These are phyloP conservation scores for Plusia festucae DNA, from an alignment of 2,888 invertebrate genomes.

Conservation along the genomic window DNA sequence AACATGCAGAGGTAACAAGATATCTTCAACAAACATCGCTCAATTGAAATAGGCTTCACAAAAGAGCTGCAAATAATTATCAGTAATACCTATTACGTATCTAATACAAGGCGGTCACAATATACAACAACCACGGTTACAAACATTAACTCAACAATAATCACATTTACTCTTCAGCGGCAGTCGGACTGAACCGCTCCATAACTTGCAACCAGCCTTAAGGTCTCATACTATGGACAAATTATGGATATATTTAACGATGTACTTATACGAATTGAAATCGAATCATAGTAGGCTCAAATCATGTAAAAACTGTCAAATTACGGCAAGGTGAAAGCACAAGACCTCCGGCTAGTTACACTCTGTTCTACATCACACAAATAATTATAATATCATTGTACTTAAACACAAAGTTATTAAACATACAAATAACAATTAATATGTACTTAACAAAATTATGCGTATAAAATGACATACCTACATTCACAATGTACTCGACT, in stretches of 20 bases:
- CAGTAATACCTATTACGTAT: conserved; percentile 15
- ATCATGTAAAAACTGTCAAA: not conserved
- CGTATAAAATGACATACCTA: not conserved
- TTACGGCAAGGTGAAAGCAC: not conserved
- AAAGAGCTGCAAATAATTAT: conserved; percentile 18
- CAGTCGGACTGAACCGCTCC: not conserved
- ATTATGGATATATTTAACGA: no score
- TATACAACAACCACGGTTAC: conserved; percentile 48
- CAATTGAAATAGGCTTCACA: conserved; percentile 23
- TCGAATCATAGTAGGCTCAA: not conserved
- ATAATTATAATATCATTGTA: conserved; percentile 9
- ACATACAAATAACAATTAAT: not conserved
- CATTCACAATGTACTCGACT: not conserved
- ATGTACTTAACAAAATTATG: conserved; percentile 2
- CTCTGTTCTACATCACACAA: not conserved
- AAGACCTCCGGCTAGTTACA: not conserved
- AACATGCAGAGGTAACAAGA: not conserved
- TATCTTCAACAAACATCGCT: not conserved
- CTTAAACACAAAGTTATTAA: not conserved
- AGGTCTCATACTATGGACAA: not conserved
- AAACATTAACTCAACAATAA: not conserved
- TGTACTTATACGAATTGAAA: not conserved
- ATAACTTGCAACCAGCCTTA: not conserved
- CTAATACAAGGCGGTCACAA: conserved; percentile 23
- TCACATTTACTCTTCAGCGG: not conserved